Evolutionary conservation across 2,797 vertebrate species (phyloP).

Genomic region (Anabacerthia variegaticeps): DNA sequence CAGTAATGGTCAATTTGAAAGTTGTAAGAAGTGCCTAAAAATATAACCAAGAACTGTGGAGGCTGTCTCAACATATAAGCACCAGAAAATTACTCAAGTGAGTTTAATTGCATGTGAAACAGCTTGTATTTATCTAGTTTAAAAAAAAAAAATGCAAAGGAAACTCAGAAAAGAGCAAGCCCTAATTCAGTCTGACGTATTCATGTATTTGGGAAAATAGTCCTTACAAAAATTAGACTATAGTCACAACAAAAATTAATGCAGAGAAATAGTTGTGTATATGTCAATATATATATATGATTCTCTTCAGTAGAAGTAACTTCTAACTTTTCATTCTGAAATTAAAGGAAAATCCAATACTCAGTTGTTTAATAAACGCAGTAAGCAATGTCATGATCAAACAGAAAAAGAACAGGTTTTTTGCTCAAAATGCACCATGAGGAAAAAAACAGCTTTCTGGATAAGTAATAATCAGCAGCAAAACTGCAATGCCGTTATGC

Average conservation of each 20-base stretch:
- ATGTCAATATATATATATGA: too few relatives aligned
- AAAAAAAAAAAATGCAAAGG: background rate
- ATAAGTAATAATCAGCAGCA: constrained; percentile 38
- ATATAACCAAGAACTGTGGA: background rate
- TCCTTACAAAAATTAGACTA: background rate
- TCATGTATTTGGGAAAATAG: background rate
- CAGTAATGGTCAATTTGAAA: background rate
- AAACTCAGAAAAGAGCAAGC: background rate
- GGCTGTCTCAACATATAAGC: background rate
- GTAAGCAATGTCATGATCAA: background rate
- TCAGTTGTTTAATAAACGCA: background rate
- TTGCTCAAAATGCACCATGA: background rate
- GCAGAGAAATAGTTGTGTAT: background rate
- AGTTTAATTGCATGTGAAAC: background rate
- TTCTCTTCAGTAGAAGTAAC: background rate
- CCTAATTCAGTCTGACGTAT: background rate
- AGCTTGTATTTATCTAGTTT: background rate
- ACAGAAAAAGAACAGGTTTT: background rate
- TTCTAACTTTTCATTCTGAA: background rate
- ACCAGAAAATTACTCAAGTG: background rate
- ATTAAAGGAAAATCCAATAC: background rate
- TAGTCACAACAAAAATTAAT: background rate
- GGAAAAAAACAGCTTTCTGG: constrained; percentile 29
- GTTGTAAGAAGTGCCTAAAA: background rate
- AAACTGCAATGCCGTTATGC: constrained; percentile 1